A percentile compares a stretch with the other conserved stretches of the same genome.
phyloP scores from a whole-genome alignment of 2,888 invertebrate genomes.

The Aethes cnicana region DNA sequence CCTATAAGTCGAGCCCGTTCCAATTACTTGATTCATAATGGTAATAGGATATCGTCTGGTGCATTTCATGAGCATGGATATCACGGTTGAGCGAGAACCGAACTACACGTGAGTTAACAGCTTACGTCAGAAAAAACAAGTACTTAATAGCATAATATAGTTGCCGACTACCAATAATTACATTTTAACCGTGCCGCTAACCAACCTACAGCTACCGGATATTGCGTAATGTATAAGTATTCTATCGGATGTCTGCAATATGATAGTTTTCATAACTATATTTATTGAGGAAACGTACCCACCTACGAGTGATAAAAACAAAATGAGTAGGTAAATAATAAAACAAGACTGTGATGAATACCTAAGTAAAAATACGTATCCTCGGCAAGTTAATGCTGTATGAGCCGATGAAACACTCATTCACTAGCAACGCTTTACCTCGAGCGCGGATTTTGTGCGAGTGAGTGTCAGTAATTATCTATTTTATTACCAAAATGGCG shows the following conservation, averaged over 20 bases:
- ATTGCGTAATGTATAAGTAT: background rate
- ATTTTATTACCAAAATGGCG: constrained; percentile 66
- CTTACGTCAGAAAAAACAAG: constrained; percentile 8
- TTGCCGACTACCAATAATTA: constrained; percentile 13
- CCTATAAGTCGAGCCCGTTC: constrained; percentile 38
- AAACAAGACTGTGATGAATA: no score
- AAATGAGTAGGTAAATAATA: no score
- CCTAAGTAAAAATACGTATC: no score
- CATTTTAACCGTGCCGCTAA: constrained; percentile 10
- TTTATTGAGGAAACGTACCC: no score
- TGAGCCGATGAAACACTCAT: no score
- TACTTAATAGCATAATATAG: constrained; percentile 5
- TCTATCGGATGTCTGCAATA: background rate
- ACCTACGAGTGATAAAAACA: no score
- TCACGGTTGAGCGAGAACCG: constrained; percentile 48
- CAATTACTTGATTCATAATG: constrained; percentile 46
- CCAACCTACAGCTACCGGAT: constrained; percentile 4
- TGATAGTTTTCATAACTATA: no score
- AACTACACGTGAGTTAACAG: constrained; percentile 25
- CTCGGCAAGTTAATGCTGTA: background rate
- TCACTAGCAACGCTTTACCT: constrained; percentile 21
- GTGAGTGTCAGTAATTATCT: constrained; percentile 41
- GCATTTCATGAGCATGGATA: constrained; percentile 48
- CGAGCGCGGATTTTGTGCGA: constrained; percentile 28
- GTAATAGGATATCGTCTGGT: constrained; percentile 44